Conservation (phyloP, 2,797 vertebrate species). For the Bryconaethiops microstoma region DNA sequence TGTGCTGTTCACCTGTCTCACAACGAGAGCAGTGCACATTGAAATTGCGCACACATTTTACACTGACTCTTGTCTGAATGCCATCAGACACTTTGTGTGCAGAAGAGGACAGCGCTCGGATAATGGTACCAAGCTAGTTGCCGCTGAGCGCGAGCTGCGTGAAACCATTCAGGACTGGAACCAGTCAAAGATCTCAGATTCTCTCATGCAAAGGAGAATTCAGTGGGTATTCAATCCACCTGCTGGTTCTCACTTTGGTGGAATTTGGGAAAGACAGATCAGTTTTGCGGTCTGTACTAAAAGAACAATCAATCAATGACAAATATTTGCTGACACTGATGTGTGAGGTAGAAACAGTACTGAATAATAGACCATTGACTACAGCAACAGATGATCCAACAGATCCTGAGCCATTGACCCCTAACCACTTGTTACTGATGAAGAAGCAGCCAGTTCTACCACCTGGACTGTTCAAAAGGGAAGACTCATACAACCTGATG, state of each 20-base stretch:
- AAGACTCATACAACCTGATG: background rate
- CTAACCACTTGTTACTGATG: background rate
- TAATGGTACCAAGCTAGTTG: too few relatives aligned
- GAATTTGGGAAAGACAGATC: background rate
- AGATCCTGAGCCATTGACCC: background rate
- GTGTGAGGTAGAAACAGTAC: background rate
- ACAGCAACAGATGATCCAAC: background rate
- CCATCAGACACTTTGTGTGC: too few relatives aligned
- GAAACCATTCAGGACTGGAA: too few relatives aligned
- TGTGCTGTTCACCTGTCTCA: slow-evolving; percentile 23
- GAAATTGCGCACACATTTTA: too few relatives aligned
- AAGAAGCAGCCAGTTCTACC: background rate
- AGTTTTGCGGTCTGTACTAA: background rate
- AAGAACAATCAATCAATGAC: background rate
- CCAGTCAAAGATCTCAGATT: too few relatives aligned
- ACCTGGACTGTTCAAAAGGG: background rate
- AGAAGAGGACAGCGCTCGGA: too few relatives aligned
- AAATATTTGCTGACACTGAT: background rate
- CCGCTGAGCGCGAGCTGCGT: too few relatives aligned
- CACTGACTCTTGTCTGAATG: too few relatives aligned
- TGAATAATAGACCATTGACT: background rate
- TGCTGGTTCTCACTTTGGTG: background rate
- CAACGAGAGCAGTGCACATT: slow-evolving; percentile 20
- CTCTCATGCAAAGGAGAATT: too few relatives aligned
- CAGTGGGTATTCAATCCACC: background rate